Base-by-base conservation (phyloP, 1,140 invertebrate genomes). In the Ceratosolen fusciceps region DNA sequence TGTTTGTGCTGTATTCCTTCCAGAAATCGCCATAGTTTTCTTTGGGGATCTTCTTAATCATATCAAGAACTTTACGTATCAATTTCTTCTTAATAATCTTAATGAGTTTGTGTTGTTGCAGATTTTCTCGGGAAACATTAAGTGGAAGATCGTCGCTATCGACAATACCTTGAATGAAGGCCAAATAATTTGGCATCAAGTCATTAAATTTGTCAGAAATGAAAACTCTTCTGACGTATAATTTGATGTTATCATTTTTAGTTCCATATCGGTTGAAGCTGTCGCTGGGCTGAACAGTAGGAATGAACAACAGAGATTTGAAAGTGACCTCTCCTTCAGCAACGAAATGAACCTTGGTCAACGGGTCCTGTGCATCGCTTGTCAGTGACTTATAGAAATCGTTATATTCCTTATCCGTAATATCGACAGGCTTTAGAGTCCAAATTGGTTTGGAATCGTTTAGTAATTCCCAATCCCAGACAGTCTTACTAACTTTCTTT, bases 191-290 rank as follows among this genome's bases (percentile, higher is more conserved):
- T 70, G 99, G 99, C 95, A 99, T 97, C 95, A 99, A 97, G 86
- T 99, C 98, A 86, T 98, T 97, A 91, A 99, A 99, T 91, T 99
- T 97, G 85, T 99, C 98, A 21, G 98, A 99, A 88, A 99, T 99
- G 90, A 99, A 99, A 21, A 99, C 98, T 79, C 98, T 92, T 82
- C 98, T 93, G 19, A 99, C 98, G 87, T 98, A 99, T 49, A 99
- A 91, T 91, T 99, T 99, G 84, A 99, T 99, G 88, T 98, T 96
- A 87, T 99, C 97, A 2, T 95, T 95, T 83, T 96, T 96, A 78
- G 97, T 96, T 80, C 98, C 98, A 87, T 99, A 99, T 87, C 95
- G 94, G 88, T 97, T 98, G 92, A 99, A 99, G 81, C 94, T 95
- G 88, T 99, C 98, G n/a, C 93, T 91, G 2, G 97, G 96, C 85